Percentiles rank a stretch among this genome's conserved stretches.
phyloP scores from a whole-genome alignment of 2,113 vertebrate genomes.

The Otus sunia region DNA sequence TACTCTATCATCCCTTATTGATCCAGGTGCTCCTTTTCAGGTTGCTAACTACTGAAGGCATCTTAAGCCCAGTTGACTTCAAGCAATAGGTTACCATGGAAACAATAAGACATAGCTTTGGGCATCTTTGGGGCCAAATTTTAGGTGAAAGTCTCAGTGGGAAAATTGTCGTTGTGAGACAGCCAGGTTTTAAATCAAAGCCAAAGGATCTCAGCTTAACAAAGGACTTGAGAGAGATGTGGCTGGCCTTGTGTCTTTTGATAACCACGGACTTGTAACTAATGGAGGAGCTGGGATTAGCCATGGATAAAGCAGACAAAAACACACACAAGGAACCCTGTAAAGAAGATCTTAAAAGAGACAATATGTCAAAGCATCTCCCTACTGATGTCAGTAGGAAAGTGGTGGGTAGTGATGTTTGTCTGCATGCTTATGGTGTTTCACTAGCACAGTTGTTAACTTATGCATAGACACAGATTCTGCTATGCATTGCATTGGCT shows the following conservation, averaged over 20 bases:
- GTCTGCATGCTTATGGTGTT: background rate
- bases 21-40: background rate
- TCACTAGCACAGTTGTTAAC: background rate
- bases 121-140: slow-evolving; percentile 32
- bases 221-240: background rate
- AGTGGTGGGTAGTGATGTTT: background rate
- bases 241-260: background rate
- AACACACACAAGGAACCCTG: background rate
- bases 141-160: slow-evolving; percentile 16
- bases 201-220: background rate
- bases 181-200: slow-evolving; percentile 20
- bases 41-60: background rate
- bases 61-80: background rate
- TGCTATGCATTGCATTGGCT: background rate
- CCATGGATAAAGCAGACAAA: background rate
- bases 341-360: background rate
- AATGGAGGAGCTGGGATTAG: background rate
- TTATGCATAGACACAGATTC: background rate
- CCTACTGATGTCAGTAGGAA: background rate
- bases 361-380: background rate
- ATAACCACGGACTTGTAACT: background rate
- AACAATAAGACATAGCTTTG: slow-evolving; percentile 3
- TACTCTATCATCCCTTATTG: background rate
- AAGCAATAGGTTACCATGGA: background rate
- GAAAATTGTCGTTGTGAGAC: background rate